These are phyloP conservation scores for Paradoxurus hermaphroditus DNA, from an alignment of 2,113 vertebrate genomes.

Conservation along the genomic window DNA sequence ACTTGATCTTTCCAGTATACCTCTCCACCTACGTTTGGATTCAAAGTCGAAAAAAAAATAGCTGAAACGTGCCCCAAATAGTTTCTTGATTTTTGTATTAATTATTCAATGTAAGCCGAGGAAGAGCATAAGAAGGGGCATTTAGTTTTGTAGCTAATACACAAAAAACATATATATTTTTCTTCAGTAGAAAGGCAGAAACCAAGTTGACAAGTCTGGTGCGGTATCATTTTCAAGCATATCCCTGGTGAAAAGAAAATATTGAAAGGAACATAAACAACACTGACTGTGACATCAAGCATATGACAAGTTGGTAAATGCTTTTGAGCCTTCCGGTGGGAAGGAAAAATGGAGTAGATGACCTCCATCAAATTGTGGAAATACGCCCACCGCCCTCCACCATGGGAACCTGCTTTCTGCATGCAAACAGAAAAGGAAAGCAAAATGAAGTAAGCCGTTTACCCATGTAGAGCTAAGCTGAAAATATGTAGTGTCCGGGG, in stretches of 20 bases:
- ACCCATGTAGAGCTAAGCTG: background rate
- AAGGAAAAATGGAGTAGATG: constrained; percentile 27
- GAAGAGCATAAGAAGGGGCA: background rate
- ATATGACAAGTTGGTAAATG: constrained; percentile 54
- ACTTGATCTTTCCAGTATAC: background rate
- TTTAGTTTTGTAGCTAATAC: background rate
- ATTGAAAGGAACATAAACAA: constrained; percentile 38
- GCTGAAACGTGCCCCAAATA: background rate
- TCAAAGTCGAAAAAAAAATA: background rate
- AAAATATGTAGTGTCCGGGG: background rate
- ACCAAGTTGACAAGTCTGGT: background rate
- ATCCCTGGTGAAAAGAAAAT: background rate
- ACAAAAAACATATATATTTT: background rate
- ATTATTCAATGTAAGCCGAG: background rate
- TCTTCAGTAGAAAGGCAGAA: constrained; percentile 47
- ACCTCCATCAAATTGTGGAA: constrained; percentile 19
- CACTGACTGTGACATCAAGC: constrained; percentile 40
- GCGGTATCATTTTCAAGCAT: constrained; percentile 34
- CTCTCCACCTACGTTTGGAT: background rate
- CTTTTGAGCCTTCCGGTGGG: background rate
- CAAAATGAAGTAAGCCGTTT: background rate
- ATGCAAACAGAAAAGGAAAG: background rate
- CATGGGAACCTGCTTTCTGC: background rate
- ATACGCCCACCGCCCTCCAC: background rate
- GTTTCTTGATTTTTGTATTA: background rate